phyloP scores from a whole-genome alignment of 2,797 vertebrate species.

The Tapera naevia region DNA sequence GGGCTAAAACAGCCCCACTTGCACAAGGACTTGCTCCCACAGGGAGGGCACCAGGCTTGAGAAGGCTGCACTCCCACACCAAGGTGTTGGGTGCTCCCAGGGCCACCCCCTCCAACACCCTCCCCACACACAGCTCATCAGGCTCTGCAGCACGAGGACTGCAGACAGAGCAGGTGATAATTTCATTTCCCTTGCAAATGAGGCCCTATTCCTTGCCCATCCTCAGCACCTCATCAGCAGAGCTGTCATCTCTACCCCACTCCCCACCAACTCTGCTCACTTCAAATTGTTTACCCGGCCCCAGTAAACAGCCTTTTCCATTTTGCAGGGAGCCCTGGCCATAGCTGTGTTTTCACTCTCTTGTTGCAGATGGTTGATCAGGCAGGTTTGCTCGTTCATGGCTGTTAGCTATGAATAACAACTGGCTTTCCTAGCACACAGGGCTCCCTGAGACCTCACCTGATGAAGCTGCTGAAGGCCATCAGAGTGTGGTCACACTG shows the following conservation, averaged over 20 bases:
- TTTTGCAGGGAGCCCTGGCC: neutral
- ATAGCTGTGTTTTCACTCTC: neutral
- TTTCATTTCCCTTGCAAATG: slow-evolving; percentile 77
- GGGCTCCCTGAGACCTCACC: neutral
- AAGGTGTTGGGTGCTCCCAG: neutral
- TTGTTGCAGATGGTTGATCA: neutral
- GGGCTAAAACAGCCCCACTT: neutral
- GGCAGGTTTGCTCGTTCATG: neutral
- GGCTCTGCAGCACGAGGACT: neutral
- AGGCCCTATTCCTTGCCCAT: neutral
- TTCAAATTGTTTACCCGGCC: neutral
- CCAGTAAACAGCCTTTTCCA: neutral
- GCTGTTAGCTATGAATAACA: neutral
- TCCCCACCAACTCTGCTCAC: neutral
- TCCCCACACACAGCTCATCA: slow-evolving; percentile 26
- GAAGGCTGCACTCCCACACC: fast-evolving
- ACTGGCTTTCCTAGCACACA: neutral
- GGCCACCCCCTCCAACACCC: neutral
- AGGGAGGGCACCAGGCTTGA: fast-evolving
- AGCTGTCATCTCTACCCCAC: neutral
- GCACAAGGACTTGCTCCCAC: neutral
- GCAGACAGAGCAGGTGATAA: neutral
- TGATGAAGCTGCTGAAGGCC: neutral
- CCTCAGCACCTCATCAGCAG: slow-evolving; percentile 18
- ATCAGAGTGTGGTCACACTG: fast-evolving